These are phyloP conservation scores for Liasis olivaceus DNA, from an alignment of 2,797 vertebrate species.

Conservation along the genomic window DNA sequence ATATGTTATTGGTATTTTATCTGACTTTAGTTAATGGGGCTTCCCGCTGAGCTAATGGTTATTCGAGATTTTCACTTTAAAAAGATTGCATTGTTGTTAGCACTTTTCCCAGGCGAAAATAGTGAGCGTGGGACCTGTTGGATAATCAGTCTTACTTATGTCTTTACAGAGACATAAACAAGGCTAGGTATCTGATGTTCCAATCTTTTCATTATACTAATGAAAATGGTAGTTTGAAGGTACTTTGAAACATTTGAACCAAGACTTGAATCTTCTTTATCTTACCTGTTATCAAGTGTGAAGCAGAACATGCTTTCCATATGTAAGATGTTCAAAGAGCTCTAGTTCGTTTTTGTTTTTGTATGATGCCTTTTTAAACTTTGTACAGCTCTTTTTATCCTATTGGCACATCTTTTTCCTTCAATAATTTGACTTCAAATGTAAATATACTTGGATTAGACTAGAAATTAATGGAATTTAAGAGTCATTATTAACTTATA, in stretches of 20 bases:
- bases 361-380: background rate
- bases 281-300: background rate
- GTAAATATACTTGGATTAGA: background rate
- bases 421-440: background rate
- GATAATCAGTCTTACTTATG: background rate
- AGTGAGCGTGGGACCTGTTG: background rate
- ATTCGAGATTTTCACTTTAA: background rate
- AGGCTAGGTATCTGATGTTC: background rate
- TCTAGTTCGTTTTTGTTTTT: background rate
- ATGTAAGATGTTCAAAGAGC: background rate
- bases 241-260: background rate
- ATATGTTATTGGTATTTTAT: background rate
- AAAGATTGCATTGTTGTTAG: background rate
- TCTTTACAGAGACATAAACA: background rate
- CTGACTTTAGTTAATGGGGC: background rate
- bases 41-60: background rate
- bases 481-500: background rate
- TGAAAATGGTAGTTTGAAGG: background rate
- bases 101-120: background rate
- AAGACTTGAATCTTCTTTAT: background rate
- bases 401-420: background rate
- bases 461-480: background rate
- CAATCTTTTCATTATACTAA: background rate
- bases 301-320: background rate
- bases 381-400: background rate